phyloP scores from a whole-genome alignment of 2,888 invertebrate genomes.

The Leptopilina syphax region DNA sequence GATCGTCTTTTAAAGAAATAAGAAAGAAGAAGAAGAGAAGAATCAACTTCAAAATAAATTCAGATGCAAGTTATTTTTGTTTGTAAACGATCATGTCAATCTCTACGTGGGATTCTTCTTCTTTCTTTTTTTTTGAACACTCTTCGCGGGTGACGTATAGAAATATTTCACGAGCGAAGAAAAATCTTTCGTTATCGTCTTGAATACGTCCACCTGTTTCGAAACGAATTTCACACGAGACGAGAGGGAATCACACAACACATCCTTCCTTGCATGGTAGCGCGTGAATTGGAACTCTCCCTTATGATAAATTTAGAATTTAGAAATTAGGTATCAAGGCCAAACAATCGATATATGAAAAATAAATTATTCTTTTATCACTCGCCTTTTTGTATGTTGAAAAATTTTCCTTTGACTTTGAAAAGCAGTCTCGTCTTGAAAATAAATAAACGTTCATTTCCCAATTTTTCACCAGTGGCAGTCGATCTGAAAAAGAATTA shows the following conservation, averaged over 20 bases:
- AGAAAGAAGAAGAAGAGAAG: neutral
- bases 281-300: constrained; percentile 45
- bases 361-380: constrained; percentile 13
- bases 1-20: neutral
- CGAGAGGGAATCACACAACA: constrained; percentile 35
- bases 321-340: constrained; percentile 34
- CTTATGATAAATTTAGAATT: constrained; percentile 35
- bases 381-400: neutral
- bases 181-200: constrained; percentile 14
- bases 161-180: constrained; percentile 28
- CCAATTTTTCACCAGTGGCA: no score
- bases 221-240: constrained; percentile 26
- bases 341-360: constrained; percentile 1
- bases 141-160: neutral
- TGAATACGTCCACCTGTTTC: constrained; percentile 30
- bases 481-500: no score
- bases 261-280: constrained; percentile 51
- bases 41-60: constrained; percentile 6
- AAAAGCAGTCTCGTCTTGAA: no score
- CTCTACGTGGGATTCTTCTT: neutral
- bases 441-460: no score
- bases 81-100: constrained; percentile 17
- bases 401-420: neutral
- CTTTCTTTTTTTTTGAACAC: neutral
- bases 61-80: constrained; percentile 22